Evolutionary conservation across 2,888 invertebrate species (phyloP).

Genomic region (Fissipunctia ypsillon): DNA sequence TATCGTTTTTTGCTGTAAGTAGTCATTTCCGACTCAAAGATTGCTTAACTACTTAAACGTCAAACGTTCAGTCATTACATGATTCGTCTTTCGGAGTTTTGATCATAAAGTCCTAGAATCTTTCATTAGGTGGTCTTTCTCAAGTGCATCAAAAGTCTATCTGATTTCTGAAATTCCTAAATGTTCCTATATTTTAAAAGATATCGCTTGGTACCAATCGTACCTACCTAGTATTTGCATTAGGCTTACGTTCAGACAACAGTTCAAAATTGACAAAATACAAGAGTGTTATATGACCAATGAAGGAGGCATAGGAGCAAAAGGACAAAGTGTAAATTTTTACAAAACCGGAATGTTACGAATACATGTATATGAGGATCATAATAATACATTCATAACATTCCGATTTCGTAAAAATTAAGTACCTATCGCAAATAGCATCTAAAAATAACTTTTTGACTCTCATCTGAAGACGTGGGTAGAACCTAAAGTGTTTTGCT

Average conservation of each 20-base stretch:
- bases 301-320: not conserved
- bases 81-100: not conserved
- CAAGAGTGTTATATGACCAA: not conserved
- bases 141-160: not conserved
- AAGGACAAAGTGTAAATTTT: not conserved
- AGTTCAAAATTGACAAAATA: not conserved
- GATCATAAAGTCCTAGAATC: not conserved
- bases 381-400: too few species aligned
- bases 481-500: conserved; percentile 12
- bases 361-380: too few species aligned
- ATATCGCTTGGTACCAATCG: too few species aligned
- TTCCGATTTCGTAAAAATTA: too few species aligned
- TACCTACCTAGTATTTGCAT: too few species aligned
- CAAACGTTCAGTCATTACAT: not conserved
- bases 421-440: conserved; percentile 8
- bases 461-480: not conserved
- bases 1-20: too few species aligned
- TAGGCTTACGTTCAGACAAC: not conserved
- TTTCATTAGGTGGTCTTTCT: not conserved
- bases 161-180: not conserved
- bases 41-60: too few species aligned
- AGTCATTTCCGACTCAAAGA: too few species aligned
- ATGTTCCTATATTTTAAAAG: not conserved
- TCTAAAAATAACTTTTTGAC: conserved; percentile 22
- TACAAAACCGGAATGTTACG: too few species aligned